A percentile compares a stretch with the other conserved stretches of the same genome.
Conservation (phyloP, 2,113 vertebrate species). For the Chinchilla lanigera region DNA sequence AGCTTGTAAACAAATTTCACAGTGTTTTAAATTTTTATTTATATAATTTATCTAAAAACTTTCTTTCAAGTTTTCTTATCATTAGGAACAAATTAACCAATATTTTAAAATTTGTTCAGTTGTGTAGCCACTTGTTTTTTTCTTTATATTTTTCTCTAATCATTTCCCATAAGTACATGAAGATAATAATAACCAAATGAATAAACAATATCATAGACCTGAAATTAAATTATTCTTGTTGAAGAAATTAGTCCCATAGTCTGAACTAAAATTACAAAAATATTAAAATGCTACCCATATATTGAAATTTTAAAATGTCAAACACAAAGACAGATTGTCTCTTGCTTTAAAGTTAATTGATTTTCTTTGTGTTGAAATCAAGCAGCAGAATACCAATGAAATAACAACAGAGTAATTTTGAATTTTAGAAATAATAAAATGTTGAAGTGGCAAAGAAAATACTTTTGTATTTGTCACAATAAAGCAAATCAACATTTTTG, state of each 20-base stretch:
- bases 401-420: not conserved
- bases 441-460: not conserved
- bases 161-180: not conserved
- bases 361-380: not conserved
- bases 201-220: not conserved
- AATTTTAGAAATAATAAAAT: not conserved
- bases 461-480: not conserved
- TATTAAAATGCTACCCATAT: not conserved
- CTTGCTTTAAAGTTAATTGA: not conserved
- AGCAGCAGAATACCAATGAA: not conserved
- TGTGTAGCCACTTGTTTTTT: not conserved
- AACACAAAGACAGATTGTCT: not conserved
- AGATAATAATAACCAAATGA: not conserved
- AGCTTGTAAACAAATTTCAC: not conserved
- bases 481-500: not conserved
- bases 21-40: not conserved
- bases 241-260: not conserved
- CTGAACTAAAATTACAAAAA: not conserved
- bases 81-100: not conserved
- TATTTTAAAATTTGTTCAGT: not conserved
- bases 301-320: not conserved
- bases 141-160: not conserved
- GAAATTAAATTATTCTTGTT: not conserved
- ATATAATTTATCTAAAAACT: not conserved
- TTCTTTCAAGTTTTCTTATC: not conserved